These are phyloP conservation scores for Silurus aristotelis DNA, from an alignment of 2,797 vertebrate genomes.

Conservation along the genomic window DNA sequence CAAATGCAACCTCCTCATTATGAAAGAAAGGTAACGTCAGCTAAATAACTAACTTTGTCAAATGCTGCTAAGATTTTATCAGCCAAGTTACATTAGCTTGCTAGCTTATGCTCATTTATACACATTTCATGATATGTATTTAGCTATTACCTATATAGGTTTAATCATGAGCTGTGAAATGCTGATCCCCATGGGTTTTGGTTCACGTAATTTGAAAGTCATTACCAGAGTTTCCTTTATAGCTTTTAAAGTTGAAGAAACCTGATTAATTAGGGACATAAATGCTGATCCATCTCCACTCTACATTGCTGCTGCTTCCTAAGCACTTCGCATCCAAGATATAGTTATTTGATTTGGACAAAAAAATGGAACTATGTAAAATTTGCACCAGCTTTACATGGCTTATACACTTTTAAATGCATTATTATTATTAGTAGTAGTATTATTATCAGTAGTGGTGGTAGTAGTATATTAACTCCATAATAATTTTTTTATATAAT, in stretches of 20 bases:
- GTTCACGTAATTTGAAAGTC: not conserved
- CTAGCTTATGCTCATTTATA: not conserved
- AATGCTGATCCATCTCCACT: not conserved
- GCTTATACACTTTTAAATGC: not conserved
- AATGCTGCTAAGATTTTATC: too few relatives aligned
- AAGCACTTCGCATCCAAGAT: not conserved
- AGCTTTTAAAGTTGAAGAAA: not conserved
- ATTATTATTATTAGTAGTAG: not conserved
- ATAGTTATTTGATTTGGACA: not conserved
- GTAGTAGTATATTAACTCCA: not conserved
- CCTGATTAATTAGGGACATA: slow-evolving; percentile 1
- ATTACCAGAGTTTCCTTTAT: not conserved
- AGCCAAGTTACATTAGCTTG: too few relatives aligned
- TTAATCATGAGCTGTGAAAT: not conserved
- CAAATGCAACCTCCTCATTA: too few relatives aligned
- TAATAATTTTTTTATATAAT: not conserved
- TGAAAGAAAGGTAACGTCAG: too few relatives aligned
- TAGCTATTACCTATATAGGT: not conserved
- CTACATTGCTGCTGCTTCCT: not conserved
- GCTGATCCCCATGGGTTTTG: slow-evolving; percentile 2
- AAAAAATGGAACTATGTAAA: not conserved
- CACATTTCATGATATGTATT: too few relatives aligned
- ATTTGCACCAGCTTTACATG: not conserved
- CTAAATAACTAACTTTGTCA: too few relatives aligned
- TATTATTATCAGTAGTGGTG: not conserved